Base-by-base conservation (phyloP, 1,140 invertebrate genomes). In the Ooceraea biroi region DNA sequence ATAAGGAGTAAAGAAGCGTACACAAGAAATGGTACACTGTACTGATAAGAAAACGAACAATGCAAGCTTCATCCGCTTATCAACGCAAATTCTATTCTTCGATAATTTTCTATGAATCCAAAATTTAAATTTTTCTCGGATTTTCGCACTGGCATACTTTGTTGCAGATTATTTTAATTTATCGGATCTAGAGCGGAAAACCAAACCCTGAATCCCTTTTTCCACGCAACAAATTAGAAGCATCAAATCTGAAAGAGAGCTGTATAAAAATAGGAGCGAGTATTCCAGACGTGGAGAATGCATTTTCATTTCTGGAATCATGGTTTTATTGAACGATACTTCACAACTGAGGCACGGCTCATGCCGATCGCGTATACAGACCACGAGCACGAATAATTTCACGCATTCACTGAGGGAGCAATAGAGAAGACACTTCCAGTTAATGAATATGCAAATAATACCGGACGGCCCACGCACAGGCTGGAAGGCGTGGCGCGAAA, bases 401-500 rank as follows among this genome's bases (percentile, higher is more conserved):
- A 17, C 12, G 63, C 11, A 36, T 60, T 27, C 12, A 27, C 25
- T 7, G 44, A 61, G 72, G 4, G 12, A 57, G 14, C 8, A 30
- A 17, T 61, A 17, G 22, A 48, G 46, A 19, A 61, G 3, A 17
- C 22, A 11, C 10, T 61, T 22, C 22, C 52, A 61, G 17, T 5
- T 74, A 74, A 74, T 74, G 57, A 74, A 74, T 74, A 61, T 74
- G 57, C 30, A 61, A 44, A 73, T 46, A 4, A 36, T 73, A 73
- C 60, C 57, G 17, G 41, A 0, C 50, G 57, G n/a, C 60, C n/a
- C 17, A 30, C n/a, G 25, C 7, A 30, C 11, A 30, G 61, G 57
- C n/a, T 76, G 61, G 44, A 61, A 76, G 44, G 5, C 25, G 22
- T 61, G 58, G 12, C 41, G 57, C 41, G 55, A 46, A 46, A 60